Conservation (phyloP, 2,888 invertebrate species). For the Nyleta sp. region DNA sequence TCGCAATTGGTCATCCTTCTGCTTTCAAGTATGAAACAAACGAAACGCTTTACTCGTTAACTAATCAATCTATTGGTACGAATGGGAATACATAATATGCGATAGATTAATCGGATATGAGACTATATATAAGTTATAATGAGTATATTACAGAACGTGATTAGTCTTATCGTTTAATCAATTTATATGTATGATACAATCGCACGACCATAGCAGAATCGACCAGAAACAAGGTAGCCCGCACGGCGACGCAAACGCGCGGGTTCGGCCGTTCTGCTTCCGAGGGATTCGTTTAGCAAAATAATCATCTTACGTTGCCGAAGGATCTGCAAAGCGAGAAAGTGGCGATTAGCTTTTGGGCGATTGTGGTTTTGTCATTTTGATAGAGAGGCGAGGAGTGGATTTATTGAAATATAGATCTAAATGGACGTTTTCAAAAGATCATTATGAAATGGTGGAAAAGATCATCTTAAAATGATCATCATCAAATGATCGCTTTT, state of each 20-base stretch:
- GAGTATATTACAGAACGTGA: slow-evolving; percentile 75
- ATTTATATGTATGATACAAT: slow-evolving; percentile 75
- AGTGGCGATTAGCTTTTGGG: neutral
- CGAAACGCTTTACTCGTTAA: slow-evolving; percentile 32
- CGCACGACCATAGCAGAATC: slow-evolving; percentile 49
- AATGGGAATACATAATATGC: slow-evolving; percentile 60
- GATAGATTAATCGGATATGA: slow-evolving; percentile 56
- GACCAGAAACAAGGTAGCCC: too few species aligned
- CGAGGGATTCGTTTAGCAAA: slow-evolving; percentile 19
- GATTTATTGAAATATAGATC: too few species aligned
- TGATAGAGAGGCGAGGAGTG: too few species aligned
- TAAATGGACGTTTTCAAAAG: too few species aligned
- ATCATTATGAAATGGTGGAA: too few species aligned
- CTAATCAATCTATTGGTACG: slow-evolving; percentile 69
- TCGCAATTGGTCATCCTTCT: slow-evolving; percentile 28
- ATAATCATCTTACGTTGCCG: slow-evolving; percentile 33
- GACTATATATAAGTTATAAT: slow-evolving; percentile 68
- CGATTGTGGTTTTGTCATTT: too few species aligned
- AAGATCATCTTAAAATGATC: too few species aligned
- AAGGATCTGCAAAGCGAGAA: slow-evolving; percentile 24
- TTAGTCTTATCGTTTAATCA: slow-evolving; percentile 72
- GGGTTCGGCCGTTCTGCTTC: slow-evolving; percentile 10
- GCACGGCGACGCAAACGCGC: neutral
- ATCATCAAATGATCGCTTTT: too few species aligned
- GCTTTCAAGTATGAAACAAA: slow-evolving; percentile 56